Conservation (phyloP, 1,140 invertebrate genomes). For the Eumaeus atala region DNA sequence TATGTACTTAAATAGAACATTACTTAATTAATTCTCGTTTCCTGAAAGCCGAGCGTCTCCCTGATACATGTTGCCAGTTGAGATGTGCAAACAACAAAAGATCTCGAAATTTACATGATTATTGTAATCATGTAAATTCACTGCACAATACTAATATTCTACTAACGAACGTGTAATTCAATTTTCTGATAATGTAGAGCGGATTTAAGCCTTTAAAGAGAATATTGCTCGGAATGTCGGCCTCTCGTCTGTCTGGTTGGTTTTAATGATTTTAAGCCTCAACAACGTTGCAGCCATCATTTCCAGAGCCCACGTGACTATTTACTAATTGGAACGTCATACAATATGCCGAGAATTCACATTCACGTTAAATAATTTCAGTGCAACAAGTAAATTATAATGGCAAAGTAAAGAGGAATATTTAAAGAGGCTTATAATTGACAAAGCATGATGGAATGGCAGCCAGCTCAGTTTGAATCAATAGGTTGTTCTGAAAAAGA, state of each 20-base stretch:
- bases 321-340: conserved; percentile 4
- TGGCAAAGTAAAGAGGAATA: too few species aligned
- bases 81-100: too few species aligned
- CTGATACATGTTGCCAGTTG: background rate
- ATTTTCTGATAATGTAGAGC: background rate
- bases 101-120: too few species aligned
- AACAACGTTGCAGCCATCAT: background rate
- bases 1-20: conserved; percentile 11
- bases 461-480: too few species aligned
- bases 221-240: background rate
- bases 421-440: too few species aligned
- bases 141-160: background rate
- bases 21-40: conserved; percentile 9
- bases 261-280: background rate
- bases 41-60: background rate
- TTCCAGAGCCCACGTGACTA: background rate
- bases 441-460: too few species aligned
- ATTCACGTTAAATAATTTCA: background rate
- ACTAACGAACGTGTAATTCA: background rate
- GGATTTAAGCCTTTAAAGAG: background rate
- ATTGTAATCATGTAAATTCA: background rate
- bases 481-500: too few species aligned
- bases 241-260: background rate
- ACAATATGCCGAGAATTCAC: background rate
- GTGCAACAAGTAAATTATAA: too few species aligned